Percentiles rank a stretch among this genome's conserved stretches.
phyloP scores from a whole-genome alignment of 2,888 invertebrate species.

The Syrphus vitripennis region DNA sequence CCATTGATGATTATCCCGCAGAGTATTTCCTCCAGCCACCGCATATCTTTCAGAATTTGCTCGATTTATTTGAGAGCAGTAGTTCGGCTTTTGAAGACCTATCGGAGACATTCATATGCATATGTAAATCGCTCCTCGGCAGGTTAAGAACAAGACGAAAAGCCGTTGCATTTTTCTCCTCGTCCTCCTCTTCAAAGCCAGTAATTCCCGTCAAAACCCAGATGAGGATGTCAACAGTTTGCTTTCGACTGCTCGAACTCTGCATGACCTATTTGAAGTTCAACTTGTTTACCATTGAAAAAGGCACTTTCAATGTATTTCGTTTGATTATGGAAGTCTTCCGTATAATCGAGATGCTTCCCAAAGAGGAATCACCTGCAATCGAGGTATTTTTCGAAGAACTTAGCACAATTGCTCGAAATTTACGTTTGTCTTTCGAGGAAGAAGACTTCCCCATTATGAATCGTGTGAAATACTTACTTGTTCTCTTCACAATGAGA shows the following conservation, averaged over 20 bases:
- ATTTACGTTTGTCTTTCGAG: constrained; percentile 61
- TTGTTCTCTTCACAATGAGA: constrained; percentile 74
- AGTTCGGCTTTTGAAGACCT: constrained; percentile 69
- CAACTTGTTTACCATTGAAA: constrained; percentile 59
- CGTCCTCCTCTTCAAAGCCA: constrained; percentile 39
- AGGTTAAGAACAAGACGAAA: constrained; percentile 73
- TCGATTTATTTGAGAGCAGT: constrained; percentile 73
- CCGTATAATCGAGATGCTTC: constrained; percentile 66
- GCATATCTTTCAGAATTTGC: constrained; percentile 75
- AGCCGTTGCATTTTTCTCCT: constrained; percentile 58
- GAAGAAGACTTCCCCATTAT: constrained; percentile 71
- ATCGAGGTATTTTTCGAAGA: constrained; percentile 46
- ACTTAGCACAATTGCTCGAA: constrained; percentile 62
- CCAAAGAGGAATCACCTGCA: constrained; percentile 58
- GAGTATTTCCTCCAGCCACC: constrained; percentile 80
- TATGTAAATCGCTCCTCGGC: constrained; percentile 73
- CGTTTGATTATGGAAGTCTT: constrained; percentile 65
- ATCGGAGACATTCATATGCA: constrained; percentile 72
- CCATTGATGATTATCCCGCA: constrained; percentile 78
- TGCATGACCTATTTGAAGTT: constrained; percentile 69
- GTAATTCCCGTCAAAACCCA: constrained; percentile 64
- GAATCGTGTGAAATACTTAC: constrained; percentile 75
- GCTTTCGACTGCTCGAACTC: constrained; percentile 72
- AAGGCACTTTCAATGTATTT: constrained; percentile 59
- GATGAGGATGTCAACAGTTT: constrained; percentile 73